Conservation (phyloP, 2,888 invertebrate genomes). For the Polietes domitor region DNA sequence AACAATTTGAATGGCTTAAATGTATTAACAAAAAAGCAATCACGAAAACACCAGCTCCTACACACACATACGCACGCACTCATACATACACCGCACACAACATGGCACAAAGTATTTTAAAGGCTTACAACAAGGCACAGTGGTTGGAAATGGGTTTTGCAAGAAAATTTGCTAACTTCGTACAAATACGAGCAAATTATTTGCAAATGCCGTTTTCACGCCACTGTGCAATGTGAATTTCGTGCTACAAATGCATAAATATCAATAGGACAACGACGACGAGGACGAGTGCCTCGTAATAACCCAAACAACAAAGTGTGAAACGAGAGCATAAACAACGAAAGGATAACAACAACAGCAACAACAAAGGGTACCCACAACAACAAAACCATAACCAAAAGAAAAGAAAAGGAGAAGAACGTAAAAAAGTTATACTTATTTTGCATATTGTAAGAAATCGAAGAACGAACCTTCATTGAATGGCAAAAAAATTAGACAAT, state of each 20-base stretch:
- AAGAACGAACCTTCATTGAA: neutral
- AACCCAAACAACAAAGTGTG: constrained; percentile 7
- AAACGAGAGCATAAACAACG: constrained; percentile 8
- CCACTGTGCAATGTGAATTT: neutral
- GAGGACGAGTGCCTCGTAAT: constrained; percentile 8
- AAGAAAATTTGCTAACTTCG: too few species aligned
- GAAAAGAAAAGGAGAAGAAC: neutral
- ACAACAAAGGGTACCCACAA: neutral
- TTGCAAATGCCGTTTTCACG: neutral
- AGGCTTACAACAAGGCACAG: neutral
- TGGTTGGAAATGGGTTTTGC: neutral
- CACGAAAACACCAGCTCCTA: neutral
- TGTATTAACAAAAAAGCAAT: constrained; percentile 4
- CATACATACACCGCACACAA: neutral
- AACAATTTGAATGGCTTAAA: constrained; percentile 40
- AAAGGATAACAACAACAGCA: constrained; percentile 12
- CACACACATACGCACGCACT: neutral
- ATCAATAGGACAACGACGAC: neutral
- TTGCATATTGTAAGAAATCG: constrained; percentile 17
- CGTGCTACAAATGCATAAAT: constrained; percentile 47
- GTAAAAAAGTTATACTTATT: constrained; percentile 10
- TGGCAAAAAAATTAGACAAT: neutral
- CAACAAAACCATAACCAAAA: neutral
- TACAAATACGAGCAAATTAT: too few species aligned
- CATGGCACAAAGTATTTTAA: neutral